Base-by-base conservation (phyloP, 64 coral and sea anemone genomes). In the Acropora tenuis region DNA sequence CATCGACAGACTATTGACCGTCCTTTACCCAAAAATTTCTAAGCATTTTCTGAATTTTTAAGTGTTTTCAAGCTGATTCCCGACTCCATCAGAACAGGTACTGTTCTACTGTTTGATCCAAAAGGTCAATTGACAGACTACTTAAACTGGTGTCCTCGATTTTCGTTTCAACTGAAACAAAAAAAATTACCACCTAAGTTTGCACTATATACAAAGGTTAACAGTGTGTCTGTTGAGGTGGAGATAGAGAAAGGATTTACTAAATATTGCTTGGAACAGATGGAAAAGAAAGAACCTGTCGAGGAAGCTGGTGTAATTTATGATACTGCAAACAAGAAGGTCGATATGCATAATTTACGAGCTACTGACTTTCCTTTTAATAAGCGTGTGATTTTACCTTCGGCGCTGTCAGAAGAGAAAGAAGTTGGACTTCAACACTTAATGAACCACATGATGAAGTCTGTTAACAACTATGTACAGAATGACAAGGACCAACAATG, bases 201-300 rank as follows among this genome's bases (percentile, higher is more conserved):
- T 46, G 79, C 90, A 18, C 11, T 85, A 15, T 91, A 92, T 65
- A 44, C 61, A 3, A 83, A 63, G 52, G 71, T 92, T 2, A 74
- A 92, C 50, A 7, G 17, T 41, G 63, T 41, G 66, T 8, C 30
- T 30, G 30, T 30, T 30, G 90, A 92, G 65, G 57, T 74, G 10
- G 47, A 92, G 53, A 84, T 92, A 6, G 90, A 92, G 30, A 92
- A 92, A 92, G 73, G 90, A 16, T 60, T 92, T 44, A 61, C 90
- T 1, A 91, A 91, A 20, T n/a, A 73, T 16, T 30, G 90, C 5
- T 91, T 73, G 90, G 57, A 61, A 61, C 19, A 76, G 45, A 43
- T 40, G 49, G 76, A 75, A 50, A 7, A 52, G 41, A 13, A 17
- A 30, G 30, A 30, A 30, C 30, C 30, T 30, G 30, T 30, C 30